Conservation (phyloP, 1,140 invertebrate genomes). For the Cotesia typhae region DNA sequence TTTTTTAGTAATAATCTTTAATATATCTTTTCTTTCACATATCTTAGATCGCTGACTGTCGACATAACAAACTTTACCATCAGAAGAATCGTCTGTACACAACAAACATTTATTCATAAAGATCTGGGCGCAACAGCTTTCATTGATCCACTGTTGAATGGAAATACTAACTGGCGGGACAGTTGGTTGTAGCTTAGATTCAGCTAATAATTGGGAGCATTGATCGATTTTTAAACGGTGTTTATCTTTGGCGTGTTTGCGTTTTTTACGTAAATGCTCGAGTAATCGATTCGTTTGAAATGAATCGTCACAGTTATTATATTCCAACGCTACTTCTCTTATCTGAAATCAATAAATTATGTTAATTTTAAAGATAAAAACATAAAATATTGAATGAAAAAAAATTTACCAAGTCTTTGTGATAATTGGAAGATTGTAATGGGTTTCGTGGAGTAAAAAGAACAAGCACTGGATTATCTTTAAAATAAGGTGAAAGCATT, state of each 20-base stretch:
- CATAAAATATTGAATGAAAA: conserved; percentile 22
- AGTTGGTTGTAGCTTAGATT: conserved; percentile 38
- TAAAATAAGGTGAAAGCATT: conserved; percentile 70
- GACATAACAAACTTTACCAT: conserved; percentile 44
- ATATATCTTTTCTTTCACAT: conserved; percentile 54
- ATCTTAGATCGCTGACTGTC: conserved; percentile 38
- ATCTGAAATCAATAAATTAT: conserved; percentile 65
- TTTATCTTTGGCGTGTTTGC: conserved; percentile 38
- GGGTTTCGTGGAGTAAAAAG: conserved; percentile 79
- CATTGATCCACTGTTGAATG: conserved; percentile 60
- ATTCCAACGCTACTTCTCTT: conserved; percentile 72
- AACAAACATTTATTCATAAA: conserved; percentile 59
- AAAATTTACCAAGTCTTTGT: conserved; percentile 72
- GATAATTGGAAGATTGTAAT: conserved; percentile 68
- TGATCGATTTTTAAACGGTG: conserved; percentile 45
- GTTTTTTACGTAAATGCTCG: conserved; percentile 44
- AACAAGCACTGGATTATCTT: conserved; percentile 73
- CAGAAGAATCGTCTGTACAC: conserved; percentile 43
- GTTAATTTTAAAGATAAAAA: conserved; percentile 24
- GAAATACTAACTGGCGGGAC: conserved; percentile 43
- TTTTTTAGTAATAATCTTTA: conserved; percentile 39
- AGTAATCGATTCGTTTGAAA: conserved; percentile 62
- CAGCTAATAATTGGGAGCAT: conserved; percentile 46
- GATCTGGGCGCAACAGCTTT: conserved; percentile 58
- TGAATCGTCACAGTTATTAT: conserved; percentile 72